Evolutionary conservation across 2,888 invertebrate genomes (phyloP).

Genomic region (Xanthia icteritia): DNA sequence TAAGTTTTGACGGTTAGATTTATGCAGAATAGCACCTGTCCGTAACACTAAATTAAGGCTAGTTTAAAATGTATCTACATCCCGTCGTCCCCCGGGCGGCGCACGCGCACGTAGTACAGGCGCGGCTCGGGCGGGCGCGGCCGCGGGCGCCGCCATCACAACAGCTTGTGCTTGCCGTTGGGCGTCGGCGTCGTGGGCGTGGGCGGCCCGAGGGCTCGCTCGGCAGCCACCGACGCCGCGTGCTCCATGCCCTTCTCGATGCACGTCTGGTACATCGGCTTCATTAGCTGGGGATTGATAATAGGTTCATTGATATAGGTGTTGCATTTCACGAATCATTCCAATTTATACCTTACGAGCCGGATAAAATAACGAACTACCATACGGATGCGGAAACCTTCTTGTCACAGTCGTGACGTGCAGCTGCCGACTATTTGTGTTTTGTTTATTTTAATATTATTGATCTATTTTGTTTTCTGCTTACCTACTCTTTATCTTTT

Average conservation of each 20-base stretch:
- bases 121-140: slow-evolving; percentile 8
- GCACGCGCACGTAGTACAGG: background rate
- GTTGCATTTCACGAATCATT: background rate
- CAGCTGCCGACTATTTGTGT: no score
- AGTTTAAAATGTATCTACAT: slow-evolving; percentile 54
- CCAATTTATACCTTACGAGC: background rate
- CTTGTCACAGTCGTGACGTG: no score
- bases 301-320: background rate
- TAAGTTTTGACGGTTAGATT: background rate
- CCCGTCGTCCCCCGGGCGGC: background rate
- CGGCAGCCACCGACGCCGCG: slow-evolving; percentile 94
- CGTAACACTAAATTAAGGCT: slow-evolving; percentile 55
- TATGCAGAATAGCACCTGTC: background rate
- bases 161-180: slow-evolving; percentile 92
- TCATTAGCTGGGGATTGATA: slow-evolving; percentile 92
- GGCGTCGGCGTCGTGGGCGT: slow-evolving; percentile 71
- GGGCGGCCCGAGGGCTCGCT: slow-evolving; percentile 90
- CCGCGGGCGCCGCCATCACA: slow-evolving; percentile 84
- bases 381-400: no score
- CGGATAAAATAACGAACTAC: background rate
- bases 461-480: no score
- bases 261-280: slow-evolving; percentile 95
- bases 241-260: slow-evolving; percentile 96
- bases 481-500: no score
- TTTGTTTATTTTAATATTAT: no score